Evolutionary conservation across 2,113 vertebrate genomes (phyloP), one percentile per base, ranked within the genome.

Genomic region (Oryzias celebensis): DNA sequence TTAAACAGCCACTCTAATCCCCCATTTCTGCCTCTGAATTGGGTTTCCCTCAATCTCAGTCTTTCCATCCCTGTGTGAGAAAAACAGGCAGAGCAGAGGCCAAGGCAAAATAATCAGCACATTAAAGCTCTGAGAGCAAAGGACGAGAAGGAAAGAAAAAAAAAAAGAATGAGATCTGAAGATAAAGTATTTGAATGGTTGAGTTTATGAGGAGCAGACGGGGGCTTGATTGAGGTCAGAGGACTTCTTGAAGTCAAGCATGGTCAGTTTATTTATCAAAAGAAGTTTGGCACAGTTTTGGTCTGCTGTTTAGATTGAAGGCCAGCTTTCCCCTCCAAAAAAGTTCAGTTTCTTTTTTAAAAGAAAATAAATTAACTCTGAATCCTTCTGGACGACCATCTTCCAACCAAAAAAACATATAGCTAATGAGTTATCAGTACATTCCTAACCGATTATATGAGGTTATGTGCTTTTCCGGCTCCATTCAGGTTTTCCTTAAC

Each of bases 1-100:
- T 92, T 91, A 91, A 91, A 86, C 71, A 80, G 85, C 51, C 51
- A 52, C 84, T 87, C 78, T 92, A 93, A 93, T 92, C 92, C 87
- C 78, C 77, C 76, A 83, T 89, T 85, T 82, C 83, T 76, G 81
- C 74, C 82, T 78, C 83, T 71, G 88, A 90, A 91, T 85, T 91
- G 88, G 85, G 84, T 88, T 80, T 88, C 83, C 89, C 88, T 89
- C 85, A 89, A 91, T 90, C 90, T 88, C 82, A 51, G 87, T 70
- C 79, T 62, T 50, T 71, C 77, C 68, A 48, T 84, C 74, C 80
- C 79, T 78, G 87, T 83, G 82, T 84, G 85, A 85, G 82, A 83
- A 85, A 81, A 82, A 81, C 56, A 85, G 54, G 85, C 57, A 42
- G 68, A 84, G 75, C 80, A 83, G 65, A 61, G 74, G 75, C 75